Percentiles rank a stretch among this genome's conserved stretches.
These are phyloP conservation scores for Ridgeia piscesae DNA, from an alignment of 1,140 invertebrate genomes.

Conservation along the genomic window DNA sequence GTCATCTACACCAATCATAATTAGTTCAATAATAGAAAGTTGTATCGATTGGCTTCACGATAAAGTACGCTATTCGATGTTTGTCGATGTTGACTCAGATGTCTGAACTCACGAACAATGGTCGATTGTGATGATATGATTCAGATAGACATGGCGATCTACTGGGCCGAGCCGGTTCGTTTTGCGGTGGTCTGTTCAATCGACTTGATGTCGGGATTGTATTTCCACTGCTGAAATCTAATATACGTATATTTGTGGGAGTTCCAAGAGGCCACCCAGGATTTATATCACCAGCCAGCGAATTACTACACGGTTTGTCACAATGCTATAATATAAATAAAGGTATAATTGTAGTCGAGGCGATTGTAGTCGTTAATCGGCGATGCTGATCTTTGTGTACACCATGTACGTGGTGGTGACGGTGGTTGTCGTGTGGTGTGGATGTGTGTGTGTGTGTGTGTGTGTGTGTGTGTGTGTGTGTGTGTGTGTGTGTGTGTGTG, in stretches of 20 bases:
- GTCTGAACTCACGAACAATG: neutral
- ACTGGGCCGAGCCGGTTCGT: neutral
- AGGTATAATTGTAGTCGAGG: neutral
- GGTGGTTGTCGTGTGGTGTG: neutral
- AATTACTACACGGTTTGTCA: neutral
- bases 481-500: too few species aligned
- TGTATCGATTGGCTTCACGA: neutral
- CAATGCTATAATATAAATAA: neutral
- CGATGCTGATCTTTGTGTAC: neutral
- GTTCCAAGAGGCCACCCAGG: neutral
- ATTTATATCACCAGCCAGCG: neutral
- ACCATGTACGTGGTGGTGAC: neutral
- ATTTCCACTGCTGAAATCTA: neutral
- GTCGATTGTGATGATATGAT: neutral
- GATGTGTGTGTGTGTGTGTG: neutral
- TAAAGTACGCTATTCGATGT: neutral
- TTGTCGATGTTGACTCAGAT: neutral
- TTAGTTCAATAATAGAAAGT: neutral
- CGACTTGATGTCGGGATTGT: neutral
- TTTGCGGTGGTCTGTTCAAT: neutral
- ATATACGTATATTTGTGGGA: neutral
- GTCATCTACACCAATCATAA: constrained; percentile 1
- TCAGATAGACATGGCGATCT: neutral
- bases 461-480: too few species aligned
- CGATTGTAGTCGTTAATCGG: neutral